Base-by-base conservation (phyloP, 92 coral and sea anemone species). In the Palythoa caribaeorum region DNA sequence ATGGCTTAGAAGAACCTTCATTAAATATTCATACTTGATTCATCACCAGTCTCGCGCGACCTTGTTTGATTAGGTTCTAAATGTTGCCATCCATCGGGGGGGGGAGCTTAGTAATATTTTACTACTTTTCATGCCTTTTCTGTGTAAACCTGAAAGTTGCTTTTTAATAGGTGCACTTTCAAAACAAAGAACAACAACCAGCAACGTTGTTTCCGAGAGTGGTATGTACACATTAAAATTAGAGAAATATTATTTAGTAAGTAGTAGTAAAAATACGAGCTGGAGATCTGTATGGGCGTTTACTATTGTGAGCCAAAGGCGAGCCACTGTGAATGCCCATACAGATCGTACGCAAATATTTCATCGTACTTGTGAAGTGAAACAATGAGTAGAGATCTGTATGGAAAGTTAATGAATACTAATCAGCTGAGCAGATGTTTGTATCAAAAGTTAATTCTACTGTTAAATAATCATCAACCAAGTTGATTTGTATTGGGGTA, bases 321-420 rank as follows among this genome's bases (percentile, higher is more conserved):
- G 70, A 62, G 70, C 70, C 70, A 62, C 70, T 62, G 70, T 62
- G 70, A 62, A 62, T 62, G 70, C 70, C 70, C 70, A 62, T 62
- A 62, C 70, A 62, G 70, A 62, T 62, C 70, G 28, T 62, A 62
- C 70, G 70, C 70, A 62, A 62, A 62, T 62, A 62, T 62, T 62
- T 62, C 70, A 62, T 62, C 70, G 70, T 62, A 62, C 70, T 62
- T 62, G 70, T 62, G 70, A 62, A 62, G 70, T 62, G 70, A 62
- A 62, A 62, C 70, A 62, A 62, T 62, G 70, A 62, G 70, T 62
- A 62, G 70, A 62, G 70, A 62, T 62, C 70, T 62, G 70, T 62
- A 62, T 62, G 70, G 70, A 62, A 62, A 62, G 70, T 62, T 62
- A 62, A 62, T 62, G 70, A 62, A 62, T 62, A 62, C 70, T 62